A percentile compares a stretch with the other conserved stretches of the same genome.
Evolutionary conservation across 2,113 vertebrate genomes (phyloP).

Genomic region (Bos indicus): DNA sequence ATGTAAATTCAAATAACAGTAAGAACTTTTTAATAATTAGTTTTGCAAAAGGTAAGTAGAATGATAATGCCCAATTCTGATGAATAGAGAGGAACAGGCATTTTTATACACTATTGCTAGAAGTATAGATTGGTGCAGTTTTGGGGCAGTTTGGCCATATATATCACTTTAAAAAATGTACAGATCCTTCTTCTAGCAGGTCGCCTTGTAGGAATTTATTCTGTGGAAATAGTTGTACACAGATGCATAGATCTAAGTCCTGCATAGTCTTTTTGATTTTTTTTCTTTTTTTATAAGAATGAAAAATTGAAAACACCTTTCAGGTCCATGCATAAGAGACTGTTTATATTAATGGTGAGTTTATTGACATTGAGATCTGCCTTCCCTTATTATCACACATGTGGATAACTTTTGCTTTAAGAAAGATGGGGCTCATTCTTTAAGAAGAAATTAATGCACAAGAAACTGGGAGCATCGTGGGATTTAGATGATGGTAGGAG

Average conservation of each 20-base stretch:
- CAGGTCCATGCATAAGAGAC: background rate
- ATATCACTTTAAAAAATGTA: background rate
- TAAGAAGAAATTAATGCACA: background rate
- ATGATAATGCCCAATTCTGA: background rate
- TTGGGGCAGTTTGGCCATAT: background rate
- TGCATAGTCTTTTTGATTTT: background rate
- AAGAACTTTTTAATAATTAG: background rate
- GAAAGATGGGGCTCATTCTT: background rate
- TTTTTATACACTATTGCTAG: background rate
- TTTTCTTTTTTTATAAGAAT: background rate
- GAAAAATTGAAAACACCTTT: background rate
- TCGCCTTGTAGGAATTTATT: background rate
- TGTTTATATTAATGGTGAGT: background rate
- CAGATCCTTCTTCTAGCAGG: background rate
- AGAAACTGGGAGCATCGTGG: background rate
- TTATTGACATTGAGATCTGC: background rate
- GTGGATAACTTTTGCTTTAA: background rate
- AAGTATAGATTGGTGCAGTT: background rate
- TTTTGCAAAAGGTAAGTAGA: background rate
- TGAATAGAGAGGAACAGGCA: background rate
- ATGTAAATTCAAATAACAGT: background rate
- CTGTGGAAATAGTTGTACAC: background rate
- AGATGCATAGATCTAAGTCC: background rate
- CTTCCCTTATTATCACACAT: background rate
- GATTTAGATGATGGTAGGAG: background rate